phyloP scores from a whole-genome alignment of 2,113 vertebrate species.

The Labeo catla region DNA sequence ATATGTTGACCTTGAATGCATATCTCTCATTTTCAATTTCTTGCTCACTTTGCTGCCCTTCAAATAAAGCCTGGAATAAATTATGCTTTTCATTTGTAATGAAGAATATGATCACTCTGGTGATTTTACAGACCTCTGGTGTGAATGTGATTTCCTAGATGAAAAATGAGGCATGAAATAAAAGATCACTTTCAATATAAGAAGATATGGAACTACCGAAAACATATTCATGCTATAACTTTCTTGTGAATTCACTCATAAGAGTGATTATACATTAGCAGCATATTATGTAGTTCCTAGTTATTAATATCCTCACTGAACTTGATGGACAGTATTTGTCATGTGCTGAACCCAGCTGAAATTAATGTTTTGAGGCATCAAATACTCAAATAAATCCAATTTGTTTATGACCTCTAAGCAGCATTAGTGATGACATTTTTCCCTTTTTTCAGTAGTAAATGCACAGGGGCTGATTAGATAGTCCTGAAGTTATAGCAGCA shows the following conservation, averaged over 20 bases:
- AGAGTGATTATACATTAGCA: neutral
- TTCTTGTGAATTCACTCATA: neutral
- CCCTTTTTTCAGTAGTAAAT: slow-evolving; percentile 41
- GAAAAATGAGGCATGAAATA: slow-evolving; percentile 16
- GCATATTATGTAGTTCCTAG: neutral
- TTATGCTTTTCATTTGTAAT: slow-evolving; percentile 32
- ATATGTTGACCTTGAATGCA: slow-evolving; percentile 30
- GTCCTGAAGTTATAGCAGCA: slow-evolving; percentile 41
- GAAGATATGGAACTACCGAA: neutral
- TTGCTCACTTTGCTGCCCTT: slow-evolving; percentile 9
- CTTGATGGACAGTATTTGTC: neutral
- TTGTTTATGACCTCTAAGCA: slow-evolving; percentile 33
- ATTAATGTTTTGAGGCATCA: neutral
- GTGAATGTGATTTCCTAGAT: slow-evolving; percentile 23
- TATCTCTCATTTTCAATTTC: slow-evolving; percentile 25
- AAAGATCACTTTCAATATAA: slow-evolving; percentile 23
- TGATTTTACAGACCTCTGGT: slow-evolving; percentile 15
- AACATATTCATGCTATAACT: neutral
- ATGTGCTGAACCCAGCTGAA: neutral
- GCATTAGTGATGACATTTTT: slow-evolving; percentile 13
- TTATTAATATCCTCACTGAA: neutral
- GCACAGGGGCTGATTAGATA: slow-evolving; percentile 38
- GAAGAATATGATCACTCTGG: slow-evolving; percentile 26
- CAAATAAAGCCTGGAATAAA: slow-evolving; percentile 39
- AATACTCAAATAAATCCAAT: slow-evolving; percentile 22